Base-by-base conservation (phyloP, 2,888 invertebrate species). In the Ormyrus nitidulus region DNA sequence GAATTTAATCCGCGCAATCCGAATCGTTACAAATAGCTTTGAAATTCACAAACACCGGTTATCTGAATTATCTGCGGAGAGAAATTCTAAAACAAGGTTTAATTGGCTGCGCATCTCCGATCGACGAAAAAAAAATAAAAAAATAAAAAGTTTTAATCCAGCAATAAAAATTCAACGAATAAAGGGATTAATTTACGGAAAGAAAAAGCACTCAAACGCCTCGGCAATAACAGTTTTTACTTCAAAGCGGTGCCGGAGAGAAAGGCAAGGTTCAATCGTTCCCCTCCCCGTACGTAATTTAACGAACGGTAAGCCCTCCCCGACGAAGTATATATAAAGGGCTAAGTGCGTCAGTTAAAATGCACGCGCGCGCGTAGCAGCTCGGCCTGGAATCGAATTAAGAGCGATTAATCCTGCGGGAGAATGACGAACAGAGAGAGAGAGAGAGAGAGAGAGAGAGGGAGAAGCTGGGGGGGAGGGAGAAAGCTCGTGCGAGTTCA, bases 351-450 rank as follows among this genome's bases (percentile, higher is more conserved):
- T 72, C 64, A 34, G 73, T 73, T 79, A 62, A 74, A 74, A 70
- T 65, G 51, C 58, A 48, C 19, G 71, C 59, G 48, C 53, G 13
- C 34, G 34, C 34, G 34, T 34, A 34, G 3, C 48, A 6, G 11
- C 51, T n/a, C 6, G 13, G 19, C 51, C 53, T 34, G 46, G 44
- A 66, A 66, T 74, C 74, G 79, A 74, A 79, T 79, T 74, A 74
- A 79, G 70, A 75, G 75, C 59, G 53, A 75, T 79, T 79, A 79
- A 79, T 79, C 59, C 61, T 10, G n/a, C 5, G 34, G 34, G 34
- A 34, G 34, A 34, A 34, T 34, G 34, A 34, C 34, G 34, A 34
- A 34, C 34, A 34, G 34, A 34, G 34, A 34, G 34, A 11, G 76
- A 49, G 48, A 54, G 54, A 34, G 34, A 34, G 34, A 34, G 34